Percentiles rank a stretch among this genome's conserved stretches.
These are phyloP conservation scores for Drosophila paranaensis DNA, from an alignment of 2,888 invertebrate genomes.

Conservation along the genomic window DNA sequence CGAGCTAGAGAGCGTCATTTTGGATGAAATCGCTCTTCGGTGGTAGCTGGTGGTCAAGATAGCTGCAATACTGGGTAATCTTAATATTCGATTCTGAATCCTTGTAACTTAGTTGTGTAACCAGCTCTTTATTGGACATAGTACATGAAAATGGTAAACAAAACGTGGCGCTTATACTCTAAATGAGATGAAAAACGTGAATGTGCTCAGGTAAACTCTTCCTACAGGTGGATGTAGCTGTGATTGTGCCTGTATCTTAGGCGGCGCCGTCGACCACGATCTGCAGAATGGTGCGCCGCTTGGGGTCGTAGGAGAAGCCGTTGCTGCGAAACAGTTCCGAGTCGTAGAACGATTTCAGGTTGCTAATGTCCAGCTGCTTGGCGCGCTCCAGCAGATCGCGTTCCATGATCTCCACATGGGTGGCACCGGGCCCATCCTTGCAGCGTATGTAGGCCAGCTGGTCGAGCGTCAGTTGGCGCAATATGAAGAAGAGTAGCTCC, in stretches of 20 bases:
- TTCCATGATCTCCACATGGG: constrained; percentile 93
- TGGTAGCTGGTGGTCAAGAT: constrained; percentile 1
- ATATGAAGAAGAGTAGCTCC: constrained; percentile 96
- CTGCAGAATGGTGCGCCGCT: constrained; percentile 94
- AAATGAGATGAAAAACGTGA: constrained; percentile 50
- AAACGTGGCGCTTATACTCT: constrained; percentile 31
- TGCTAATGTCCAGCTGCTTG: constrained; percentile 94
- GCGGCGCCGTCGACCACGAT: constrained; percentile 87
- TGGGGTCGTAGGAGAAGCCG: constrained; percentile 93
- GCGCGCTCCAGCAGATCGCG: constrained; percentile 94
- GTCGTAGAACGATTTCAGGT: constrained; percentile 95
- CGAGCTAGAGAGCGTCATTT: constrained; percentile 7
- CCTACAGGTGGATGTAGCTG: not conserved
- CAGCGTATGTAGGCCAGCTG: constrained; percentile 93
- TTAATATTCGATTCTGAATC: too few species aligned
- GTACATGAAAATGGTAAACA: constrained; percentile 34
- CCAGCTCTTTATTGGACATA: constrained; percentile 45
- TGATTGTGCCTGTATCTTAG: constrained; percentile 34
- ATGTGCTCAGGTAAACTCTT: constrained; percentile 2
- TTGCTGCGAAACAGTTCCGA: constrained; percentile 95
- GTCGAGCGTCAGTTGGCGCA: constrained; percentile 96
- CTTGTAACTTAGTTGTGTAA: not conserved
- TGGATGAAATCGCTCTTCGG: constrained; percentile 12
- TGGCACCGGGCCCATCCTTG: constrained; percentile 88
- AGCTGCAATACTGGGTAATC: too few species aligned